A percentile compares a stretch with the other conserved stretches of the same genome.
Conservation (phyloP, 2,888 invertebrate species). For the Pyrrhosoma nymphula region DNA sequence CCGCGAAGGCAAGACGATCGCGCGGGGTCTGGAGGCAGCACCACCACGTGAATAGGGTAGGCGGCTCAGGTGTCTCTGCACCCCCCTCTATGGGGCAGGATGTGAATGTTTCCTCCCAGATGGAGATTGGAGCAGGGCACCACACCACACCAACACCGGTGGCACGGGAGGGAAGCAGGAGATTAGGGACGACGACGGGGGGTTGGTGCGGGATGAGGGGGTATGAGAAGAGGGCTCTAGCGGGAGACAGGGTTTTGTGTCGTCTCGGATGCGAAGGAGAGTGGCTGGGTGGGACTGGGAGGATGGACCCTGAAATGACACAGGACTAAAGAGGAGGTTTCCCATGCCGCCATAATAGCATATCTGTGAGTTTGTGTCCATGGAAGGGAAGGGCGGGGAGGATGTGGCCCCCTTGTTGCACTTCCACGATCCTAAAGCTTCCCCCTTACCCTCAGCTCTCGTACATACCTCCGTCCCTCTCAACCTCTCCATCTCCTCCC, state of each 20-base stretch:
- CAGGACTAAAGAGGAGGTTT: not conserved
- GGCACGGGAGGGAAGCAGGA: constrained; percentile 31
- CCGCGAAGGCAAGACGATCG: not conserved
- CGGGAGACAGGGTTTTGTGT: constrained; percentile 13
- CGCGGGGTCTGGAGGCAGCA: not conserved
- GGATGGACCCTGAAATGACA: not conserved
- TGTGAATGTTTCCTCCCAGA: constrained; percentile 61
- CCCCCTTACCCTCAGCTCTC: too few species aligned
- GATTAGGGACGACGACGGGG: constrained; percentile 42
- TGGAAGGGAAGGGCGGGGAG: not conserved
- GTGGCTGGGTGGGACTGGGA: too few species aligned
- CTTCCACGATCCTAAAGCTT: not conserved
- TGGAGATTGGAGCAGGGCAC: constrained; percentile 47
- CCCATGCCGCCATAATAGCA: not conserved
- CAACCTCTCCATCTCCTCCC: not conserved
- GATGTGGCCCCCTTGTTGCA: not conserved
- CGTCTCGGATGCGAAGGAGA: not conserved
- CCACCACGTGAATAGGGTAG: too few species aligned
- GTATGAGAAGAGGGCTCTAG: not conserved
- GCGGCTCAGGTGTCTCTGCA: constrained; percentile 42
- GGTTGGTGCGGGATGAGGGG: not conserved
- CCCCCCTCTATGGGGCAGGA: not conserved
- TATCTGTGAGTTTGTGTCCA: not conserved
- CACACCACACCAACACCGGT: not conserved
- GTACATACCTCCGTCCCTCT: too few species aligned